A percentile compares a stretch with the other conserved stretches of the same genome.
Conservation (phyloP, 2,113 vertebrate genomes). For the Scartelaos histophorus region DNA sequence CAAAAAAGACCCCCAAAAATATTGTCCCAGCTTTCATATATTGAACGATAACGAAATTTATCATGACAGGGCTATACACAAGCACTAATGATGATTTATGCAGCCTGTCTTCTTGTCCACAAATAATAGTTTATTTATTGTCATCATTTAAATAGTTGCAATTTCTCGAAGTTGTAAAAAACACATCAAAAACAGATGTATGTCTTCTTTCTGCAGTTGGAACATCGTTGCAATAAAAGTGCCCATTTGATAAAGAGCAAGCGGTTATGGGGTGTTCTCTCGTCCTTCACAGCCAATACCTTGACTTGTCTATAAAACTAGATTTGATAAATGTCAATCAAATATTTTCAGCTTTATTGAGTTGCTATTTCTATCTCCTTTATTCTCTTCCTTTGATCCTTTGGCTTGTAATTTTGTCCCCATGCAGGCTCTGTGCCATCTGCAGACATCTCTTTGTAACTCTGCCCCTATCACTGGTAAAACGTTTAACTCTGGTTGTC, state of each 20-base stretch:
- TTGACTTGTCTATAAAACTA: background rate
- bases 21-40: no score
- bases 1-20: no score
- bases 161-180: background rate
- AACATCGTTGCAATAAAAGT: background rate
- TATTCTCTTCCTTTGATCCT: background rate
- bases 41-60: no score
- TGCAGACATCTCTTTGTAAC: background rate
- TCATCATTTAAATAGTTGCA: background rate
- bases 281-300: background rate
- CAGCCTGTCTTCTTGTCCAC: background rate
- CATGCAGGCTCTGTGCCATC: background rate
- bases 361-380: slow-evolving; percentile 14
- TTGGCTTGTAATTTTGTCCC: background rate
- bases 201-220: background rate
- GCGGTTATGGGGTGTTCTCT: background rate
- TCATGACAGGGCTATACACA: background rate
- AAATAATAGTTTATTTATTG: background rate
- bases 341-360: slow-evolving; percentile 32
- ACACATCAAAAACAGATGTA: background rate
- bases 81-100: no score
- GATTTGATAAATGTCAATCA: slow-evolving; percentile 25
- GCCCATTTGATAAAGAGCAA: background rate
- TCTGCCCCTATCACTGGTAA: slow-evolving; percentile 16
- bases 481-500: slow-evolving; percentile 44